Conservation (phyloP, 2,797 vertebrate species). For the Myotis daubentonii region DNA sequence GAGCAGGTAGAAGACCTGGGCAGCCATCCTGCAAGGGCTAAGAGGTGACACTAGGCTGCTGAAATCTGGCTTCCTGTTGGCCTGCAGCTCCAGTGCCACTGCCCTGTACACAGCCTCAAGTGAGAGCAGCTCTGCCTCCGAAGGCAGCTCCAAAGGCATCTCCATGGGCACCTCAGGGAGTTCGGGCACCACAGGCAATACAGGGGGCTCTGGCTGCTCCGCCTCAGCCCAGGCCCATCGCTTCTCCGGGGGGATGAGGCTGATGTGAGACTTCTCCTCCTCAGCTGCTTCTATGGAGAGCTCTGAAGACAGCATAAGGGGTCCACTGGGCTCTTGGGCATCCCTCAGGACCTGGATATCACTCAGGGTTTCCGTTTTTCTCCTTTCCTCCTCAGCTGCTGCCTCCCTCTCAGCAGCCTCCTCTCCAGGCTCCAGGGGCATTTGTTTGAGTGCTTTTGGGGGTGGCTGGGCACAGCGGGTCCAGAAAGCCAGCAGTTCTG, state of each 20-base stretch:
- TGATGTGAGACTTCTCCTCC: constrained; percentile 80
- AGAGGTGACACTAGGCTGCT: constrained; percentile 85
- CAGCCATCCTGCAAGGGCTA: constrained; percentile 82
- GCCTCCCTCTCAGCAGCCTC: background rate
- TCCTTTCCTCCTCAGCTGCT: constrained; percentile 68
- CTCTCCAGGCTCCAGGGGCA: background rate
- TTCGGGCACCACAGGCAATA: constrained; percentile 81
- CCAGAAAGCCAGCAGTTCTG: constrained; percentile 86
- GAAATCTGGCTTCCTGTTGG: constrained; percentile 81
- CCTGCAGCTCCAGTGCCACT: constrained; percentile 76
- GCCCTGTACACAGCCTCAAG: constrained; percentile 77
- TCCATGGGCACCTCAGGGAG: constrained; percentile 88
- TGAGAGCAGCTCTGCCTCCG: constrained; percentile 63
- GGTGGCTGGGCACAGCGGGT: constrained; percentile 78
- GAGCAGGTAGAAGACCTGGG: constrained; percentile 84
- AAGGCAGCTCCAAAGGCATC: constrained; percentile 77
- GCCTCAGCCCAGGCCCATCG: constrained; percentile 73
- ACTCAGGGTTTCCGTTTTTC: constrained; percentile 76
- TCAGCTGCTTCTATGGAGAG: constrained; percentile 82
- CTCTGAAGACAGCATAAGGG: constrained; percentile 78
- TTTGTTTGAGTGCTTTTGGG: background rate
- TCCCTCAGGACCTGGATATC: constrained; percentile 83
- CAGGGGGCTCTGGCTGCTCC: constrained; percentile 68
- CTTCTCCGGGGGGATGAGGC: constrained; percentile 76
- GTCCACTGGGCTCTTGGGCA: constrained; percentile 76